Evolutionary conservation across 2,797 vertebrate species (phyloP).

Genomic region (Threskiornis aethiopicus): DNA sequence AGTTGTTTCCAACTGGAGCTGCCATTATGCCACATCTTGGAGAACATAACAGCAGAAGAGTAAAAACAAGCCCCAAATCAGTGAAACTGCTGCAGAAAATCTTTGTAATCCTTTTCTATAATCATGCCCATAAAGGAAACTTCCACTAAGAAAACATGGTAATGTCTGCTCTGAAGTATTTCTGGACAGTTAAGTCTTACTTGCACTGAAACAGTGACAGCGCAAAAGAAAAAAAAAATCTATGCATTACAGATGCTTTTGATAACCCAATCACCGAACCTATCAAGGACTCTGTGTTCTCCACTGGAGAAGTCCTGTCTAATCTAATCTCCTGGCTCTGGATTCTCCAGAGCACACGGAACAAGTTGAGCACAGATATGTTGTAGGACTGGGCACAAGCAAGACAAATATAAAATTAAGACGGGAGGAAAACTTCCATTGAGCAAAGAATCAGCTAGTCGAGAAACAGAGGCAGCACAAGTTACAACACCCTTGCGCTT

Average conservation of each 20-base stretch:
- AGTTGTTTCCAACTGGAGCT: background rate
- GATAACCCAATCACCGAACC: background rate
- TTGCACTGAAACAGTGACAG: background rate
- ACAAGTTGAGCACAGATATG: fast-evolving
- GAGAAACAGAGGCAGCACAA: background rate
- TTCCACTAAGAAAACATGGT: background rate
- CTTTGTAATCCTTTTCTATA: background rate
- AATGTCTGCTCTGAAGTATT: background rate
- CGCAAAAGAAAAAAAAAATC: background rate
- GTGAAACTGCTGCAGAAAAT: background rate
- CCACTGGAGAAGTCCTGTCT: background rate
- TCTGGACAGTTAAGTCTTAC: background rate
- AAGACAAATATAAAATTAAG: background rate
- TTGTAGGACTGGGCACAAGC: background rate
- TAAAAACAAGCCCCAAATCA: background rate
- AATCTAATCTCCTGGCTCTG: background rate
- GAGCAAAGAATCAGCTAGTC: background rate
- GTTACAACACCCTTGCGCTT: background rate
- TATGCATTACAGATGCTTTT: background rate
- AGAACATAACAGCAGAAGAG: background rate
- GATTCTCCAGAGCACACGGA: fast-evolving
- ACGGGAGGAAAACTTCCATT: background rate
- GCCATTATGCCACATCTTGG: background rate
- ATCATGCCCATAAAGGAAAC: background rate
- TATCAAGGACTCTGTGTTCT: background rate